Percentiles rank a stretch among this genome's conserved stretches.
Evolutionary conservation across 2,888 invertebrate species (phyloP).

Genomic region (Apoda limacodes): DNA sequence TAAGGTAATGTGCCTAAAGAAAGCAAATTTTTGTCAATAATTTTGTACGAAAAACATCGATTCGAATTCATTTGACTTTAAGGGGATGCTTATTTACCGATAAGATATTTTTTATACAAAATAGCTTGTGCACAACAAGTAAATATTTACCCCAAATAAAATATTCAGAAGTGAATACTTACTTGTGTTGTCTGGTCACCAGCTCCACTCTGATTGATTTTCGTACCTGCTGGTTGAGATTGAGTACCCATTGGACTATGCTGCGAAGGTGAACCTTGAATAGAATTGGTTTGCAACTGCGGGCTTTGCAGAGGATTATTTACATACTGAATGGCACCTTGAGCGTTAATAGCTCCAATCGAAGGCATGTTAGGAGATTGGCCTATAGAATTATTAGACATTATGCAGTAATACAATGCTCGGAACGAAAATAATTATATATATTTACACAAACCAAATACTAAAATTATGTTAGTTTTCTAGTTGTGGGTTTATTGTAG

Average conservation of each 20-base stretch:
- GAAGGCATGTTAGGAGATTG: slow-evolving; percentile 47
- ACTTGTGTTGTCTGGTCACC: slow-evolving; percentile 48
- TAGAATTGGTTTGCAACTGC: slow-evolving; percentile 43
- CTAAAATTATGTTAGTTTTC: too few relatives aligned
- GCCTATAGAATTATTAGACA: slow-evolving; percentile 38
- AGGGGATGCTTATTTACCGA: too few relatives aligned
- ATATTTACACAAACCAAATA: background rate
- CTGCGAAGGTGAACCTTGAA: slow-evolving; percentile 57
- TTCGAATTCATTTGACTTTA: too few relatives aligned
- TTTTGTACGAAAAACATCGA: too few relatives aligned
- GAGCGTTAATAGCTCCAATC: slow-evolving; percentile 38
- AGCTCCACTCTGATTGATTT: slow-evolving; percentile 33
- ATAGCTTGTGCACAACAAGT: too few relatives aligned
- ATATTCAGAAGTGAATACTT: too few relatives aligned
- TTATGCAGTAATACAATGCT: slow-evolving; percentile 12
- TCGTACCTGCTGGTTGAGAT: slow-evolving; percentile 33
- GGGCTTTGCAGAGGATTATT: slow-evolving; percentile 55
- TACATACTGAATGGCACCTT: slow-evolving; percentile 46
- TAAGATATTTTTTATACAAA: too few relatives aligned
- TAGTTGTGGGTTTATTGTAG: too few relatives aligned
- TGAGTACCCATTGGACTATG: slow-evolving; percentile 59
- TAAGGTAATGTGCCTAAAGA: too few relatives aligned
- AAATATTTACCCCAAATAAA: too few relatives aligned
- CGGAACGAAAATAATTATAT: background rate
- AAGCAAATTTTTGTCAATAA: too few relatives aligned